Evolutionary conservation across 2,888 invertebrate genomes (phyloP).

Genomic region (Salpingus planirostris): DNA sequence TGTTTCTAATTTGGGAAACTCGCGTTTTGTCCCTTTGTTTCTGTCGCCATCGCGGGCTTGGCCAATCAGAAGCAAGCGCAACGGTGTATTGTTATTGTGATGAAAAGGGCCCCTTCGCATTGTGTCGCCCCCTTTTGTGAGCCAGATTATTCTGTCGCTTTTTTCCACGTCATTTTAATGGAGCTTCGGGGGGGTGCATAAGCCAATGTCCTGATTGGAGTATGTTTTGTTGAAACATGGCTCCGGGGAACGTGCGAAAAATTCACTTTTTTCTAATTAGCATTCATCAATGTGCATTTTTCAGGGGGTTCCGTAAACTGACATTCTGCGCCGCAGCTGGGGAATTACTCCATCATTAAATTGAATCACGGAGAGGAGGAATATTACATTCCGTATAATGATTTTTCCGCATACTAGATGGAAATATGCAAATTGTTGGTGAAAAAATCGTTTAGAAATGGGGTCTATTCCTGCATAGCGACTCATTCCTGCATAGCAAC

Average conservation of each 20-base stretch:
- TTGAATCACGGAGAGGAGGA: too few species aligned
- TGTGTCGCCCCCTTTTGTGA: conserved; percentile 27
- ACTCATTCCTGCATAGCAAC: too few species aligned
- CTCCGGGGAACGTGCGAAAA: conserved; percentile 8
- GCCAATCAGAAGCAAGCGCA: conserved; percentile 31
- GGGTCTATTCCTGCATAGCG: too few species aligned
- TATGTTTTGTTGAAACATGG: conserved; percentile 14
- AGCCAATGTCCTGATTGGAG: conserved; percentile 12
- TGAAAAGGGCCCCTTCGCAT: conserved; percentile 31
- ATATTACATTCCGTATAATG: too few species aligned
- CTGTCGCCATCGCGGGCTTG: conserved; percentile 26
- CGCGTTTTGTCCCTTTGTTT: conserved; percentile 31
- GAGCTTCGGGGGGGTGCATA: conserved; percentile 22
- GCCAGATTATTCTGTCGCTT: conserved; percentile 32
- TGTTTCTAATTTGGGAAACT: conserved; percentile 22
- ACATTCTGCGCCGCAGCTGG: too few species aligned
- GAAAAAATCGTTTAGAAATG: too few species aligned
- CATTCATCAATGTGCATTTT: too few species aligned
- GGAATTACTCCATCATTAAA: too few species aligned
- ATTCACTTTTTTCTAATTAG: too few species aligned
- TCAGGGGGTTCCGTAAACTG: too few species aligned
- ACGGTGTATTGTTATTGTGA: conserved; percentile 31
- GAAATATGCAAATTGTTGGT: too few species aligned
- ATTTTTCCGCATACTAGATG: too few species aligned
- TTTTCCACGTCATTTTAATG: conserved; percentile 33